Evolutionary conservation across 2,113 vertebrate genomes (phyloP), one percentile per base, ranked within the genome.

Genomic region (Trematomus loennbergii): DNA sequence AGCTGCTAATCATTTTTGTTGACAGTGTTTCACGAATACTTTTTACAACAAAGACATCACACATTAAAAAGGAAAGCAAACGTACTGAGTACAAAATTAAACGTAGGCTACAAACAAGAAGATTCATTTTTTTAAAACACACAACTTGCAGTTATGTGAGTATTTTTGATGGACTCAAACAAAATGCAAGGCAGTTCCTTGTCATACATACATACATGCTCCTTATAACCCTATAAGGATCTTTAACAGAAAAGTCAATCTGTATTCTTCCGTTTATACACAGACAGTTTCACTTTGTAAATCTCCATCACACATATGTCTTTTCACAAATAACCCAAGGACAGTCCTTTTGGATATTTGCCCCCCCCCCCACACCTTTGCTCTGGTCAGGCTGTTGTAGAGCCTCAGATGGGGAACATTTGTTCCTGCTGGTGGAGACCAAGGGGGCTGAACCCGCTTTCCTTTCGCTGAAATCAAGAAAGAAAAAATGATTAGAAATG

Each of bases 381-480:
- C 94, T 16, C 97, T 96, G 6, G 97, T 99, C 74, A 99, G 95
- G 86, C 98, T 99, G 93, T 99, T 99, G 94, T 99, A 99, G 4
- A 99, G 96, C 15, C 93, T 91, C 2, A 99, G 96, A 58, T 88
- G 93, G 12, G 97, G 95, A 5, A 95, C 94, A 2, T 95, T 88
- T 3, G 96, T 95, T 18, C 96, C 95, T 20, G 93, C 81, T 2
- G 97, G 98, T 0, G 96, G 93, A 46, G 92, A 91, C 98, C 98
- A 99, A 0, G 79, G 66, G 0, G 97, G 96, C 91, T 99, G 98
- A 1, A 94, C 82, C 48, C 97, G 94, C 80, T 95, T 97, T 33
- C 94, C 95, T 88, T 95, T 97, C 72, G 92, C 98, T 99, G 90
- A 2, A 74, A 40, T 9, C 4, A 65, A 72, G 75, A 68, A 66